These are phyloP conservation scores for Seira ritae DNA, from an alignment of 2,888 invertebrate species.

Conservation along the genomic window DNA sequence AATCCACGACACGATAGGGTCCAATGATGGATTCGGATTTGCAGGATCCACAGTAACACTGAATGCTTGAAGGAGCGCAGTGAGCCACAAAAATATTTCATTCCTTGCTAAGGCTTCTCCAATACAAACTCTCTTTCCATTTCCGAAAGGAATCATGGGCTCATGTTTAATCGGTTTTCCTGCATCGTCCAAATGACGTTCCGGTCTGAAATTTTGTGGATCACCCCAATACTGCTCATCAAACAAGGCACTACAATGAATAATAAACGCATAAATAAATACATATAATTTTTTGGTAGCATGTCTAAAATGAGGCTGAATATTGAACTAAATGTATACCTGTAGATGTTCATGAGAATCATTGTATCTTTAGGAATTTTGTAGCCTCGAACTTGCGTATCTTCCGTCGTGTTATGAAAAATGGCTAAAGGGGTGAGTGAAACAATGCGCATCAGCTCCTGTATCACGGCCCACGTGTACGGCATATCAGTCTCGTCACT, in stretches of 20 bases:
- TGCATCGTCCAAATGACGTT: slow-evolving; percentile 60
- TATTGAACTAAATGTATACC: no score
- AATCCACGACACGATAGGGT: slow-evolving; percentile 60
- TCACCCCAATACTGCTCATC: slow-evolving; percentile 67
- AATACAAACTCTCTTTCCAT: slow-evolving; percentile 56
- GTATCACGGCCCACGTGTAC: slow-evolving; percentile 54
- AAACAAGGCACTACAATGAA: slow-evolving; percentile 58
- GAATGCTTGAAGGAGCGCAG: slow-evolving; percentile 56
- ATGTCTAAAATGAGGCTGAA: no score
- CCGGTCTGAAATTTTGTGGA: slow-evolving; percentile 66
- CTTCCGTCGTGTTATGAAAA: slow-evolving; percentile 53
- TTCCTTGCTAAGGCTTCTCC: slow-evolving; percentile 62
- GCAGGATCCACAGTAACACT: slow-evolving; percentile 42
- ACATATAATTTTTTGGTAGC: no score
- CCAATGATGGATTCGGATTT: slow-evolving; percentile 48
- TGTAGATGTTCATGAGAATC: slow-evolving; percentile 63
- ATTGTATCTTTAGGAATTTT: slow-evolving; percentile 65
- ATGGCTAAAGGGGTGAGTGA: slow-evolving; percentile 52
- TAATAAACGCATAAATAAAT: no score
- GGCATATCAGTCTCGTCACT: slow-evolving; percentile 77
- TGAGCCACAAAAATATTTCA: slow-evolving; percentile 60
- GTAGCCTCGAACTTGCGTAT: slow-evolving; percentile 39
- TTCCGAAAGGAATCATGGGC: slow-evolving; percentile 62
- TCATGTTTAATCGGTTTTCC: slow-evolving; percentile 61
- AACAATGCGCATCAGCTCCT: slow-evolving; percentile 48